A percentile compares a stretch with the other conserved stretches of the same genome.
phyloP scores from a whole-genome alignment of 2,113 vertebrate species.

The Dicaeum eximium region DNA sequence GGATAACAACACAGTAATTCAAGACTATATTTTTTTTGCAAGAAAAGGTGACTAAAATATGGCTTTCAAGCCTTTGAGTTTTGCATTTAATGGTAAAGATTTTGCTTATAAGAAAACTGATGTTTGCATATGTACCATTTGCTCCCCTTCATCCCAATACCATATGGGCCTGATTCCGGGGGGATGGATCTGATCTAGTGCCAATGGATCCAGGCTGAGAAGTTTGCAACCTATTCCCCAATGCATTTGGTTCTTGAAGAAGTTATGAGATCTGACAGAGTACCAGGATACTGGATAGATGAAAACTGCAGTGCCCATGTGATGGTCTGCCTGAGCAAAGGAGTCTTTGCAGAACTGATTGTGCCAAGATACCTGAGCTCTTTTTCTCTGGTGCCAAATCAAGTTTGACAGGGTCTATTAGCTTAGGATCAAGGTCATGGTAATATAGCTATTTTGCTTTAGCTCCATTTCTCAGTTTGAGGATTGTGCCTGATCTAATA shows the following conservation, averaged over 20 bases:
- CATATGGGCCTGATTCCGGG: rapidly evolving
- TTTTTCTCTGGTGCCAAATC: not conserved
- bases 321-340: not conserved
- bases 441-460: not conserved
- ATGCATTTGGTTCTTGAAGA: not conserved
- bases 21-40: not conserved
- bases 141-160: not conserved
- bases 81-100: not conserved
- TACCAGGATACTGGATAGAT: not conserved
- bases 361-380: not conserved
- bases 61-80: not conserved
- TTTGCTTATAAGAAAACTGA: not conserved
- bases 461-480: not conserved
- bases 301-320: not conserved
- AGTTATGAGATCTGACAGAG: not conserved
- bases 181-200: not conserved
- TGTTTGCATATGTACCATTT: rapidly evolving
- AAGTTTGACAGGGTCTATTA: slow-evolving; percentile 10
- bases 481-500: not conserved
- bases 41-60: not conserved
- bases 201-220: not conserved
- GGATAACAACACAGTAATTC: not conserved
- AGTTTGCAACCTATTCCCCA: not conserved
- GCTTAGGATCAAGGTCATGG: not conserved
- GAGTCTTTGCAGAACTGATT: not conserved